Evolutionary conservation across 2,888 invertebrate genomes (phyloP), one percentile per base, ranked within the genome.

Genomic region (Drosophila testacea): DNA sequence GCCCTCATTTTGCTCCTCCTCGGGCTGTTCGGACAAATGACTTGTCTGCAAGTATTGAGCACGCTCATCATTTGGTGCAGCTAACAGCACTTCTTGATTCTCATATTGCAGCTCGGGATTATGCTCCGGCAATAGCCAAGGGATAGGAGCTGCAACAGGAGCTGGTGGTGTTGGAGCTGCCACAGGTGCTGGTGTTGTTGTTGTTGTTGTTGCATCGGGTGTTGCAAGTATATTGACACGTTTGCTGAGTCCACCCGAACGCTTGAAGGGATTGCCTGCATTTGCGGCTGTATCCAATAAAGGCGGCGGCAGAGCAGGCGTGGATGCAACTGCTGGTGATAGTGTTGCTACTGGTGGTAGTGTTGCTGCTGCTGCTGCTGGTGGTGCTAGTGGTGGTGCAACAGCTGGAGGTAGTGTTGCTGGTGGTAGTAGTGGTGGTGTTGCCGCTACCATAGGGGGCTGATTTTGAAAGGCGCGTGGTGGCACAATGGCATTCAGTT

Each of bases 21-120:
- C 84, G 6, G 75, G 73, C 73, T 91, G 91, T 79, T 94, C 94
- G 1, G 95, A 95, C 50, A 96, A 92, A 85, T 96, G 96, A 16
- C 96, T 96, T 2, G 96, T 96, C 92, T 96, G 96, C 66, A 96
- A 92, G 90, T 96, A 96, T 90, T 96, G 95, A 90, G 96, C 96
- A 65, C 96, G 93, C 81, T 96, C 96, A 90, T 94, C 95, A 69
- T 94, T 95, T 0, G 95, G 95, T 4, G 90, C 91, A 0, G 85
- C 66, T 13, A 76, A 16, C 16, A 91, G 94, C 32, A 95, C 93
- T 91, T 95, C 95, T 74, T 91, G 90, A 76, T 91, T 93, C 69
- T 92, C 92, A 51, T 92, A 90, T 39, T 91, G 90, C 88, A 94
- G 93, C 90, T 95, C 96, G 0, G 95, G 95, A 89, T 27, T 67